A percentile compares a stretch with the other conserved stretches of the same genome.
Conservation (phyloP, 2,113 vertebrate species). For the Trematomus loennbergii region DNA sequence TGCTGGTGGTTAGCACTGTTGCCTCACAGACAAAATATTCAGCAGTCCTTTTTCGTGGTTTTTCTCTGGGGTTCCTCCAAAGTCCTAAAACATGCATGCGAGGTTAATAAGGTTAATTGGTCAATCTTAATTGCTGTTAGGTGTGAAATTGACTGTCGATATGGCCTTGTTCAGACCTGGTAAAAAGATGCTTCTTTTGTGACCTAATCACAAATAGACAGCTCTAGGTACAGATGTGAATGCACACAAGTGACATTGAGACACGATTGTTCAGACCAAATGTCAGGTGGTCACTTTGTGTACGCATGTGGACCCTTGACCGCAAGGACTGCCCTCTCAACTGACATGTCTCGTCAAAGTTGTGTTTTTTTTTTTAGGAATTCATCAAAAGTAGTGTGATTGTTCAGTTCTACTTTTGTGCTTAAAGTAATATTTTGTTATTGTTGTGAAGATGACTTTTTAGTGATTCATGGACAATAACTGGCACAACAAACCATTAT, state of each 20-base stretch:
- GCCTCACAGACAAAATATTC: background rate
- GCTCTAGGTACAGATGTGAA: no score
- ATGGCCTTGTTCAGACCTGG: no score
- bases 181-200: no score
- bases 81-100: background rate
- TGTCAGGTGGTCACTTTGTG: no score
- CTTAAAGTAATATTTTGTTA: background rate
- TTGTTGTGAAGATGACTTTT: no score
- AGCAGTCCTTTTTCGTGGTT: background rate
- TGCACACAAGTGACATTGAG: no score
- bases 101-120: background rate
- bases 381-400: conserved; percentile 1
- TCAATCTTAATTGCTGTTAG: background rate
- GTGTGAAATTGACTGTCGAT: no score
- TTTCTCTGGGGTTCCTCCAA: background rate
- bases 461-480: background rate
- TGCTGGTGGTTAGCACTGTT: background rate
- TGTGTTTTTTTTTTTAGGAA: background rate
- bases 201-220: no score
- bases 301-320: no score
- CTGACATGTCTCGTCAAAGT: no score
- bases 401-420: conserved; percentile 13
- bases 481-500: background rate
- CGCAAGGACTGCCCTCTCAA: no score
- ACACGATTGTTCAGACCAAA: no score